Evolutionary conservation across 2,113 vertebrate genomes (phyloP).

Genomic region (Anhinga anhinga): DNA sequence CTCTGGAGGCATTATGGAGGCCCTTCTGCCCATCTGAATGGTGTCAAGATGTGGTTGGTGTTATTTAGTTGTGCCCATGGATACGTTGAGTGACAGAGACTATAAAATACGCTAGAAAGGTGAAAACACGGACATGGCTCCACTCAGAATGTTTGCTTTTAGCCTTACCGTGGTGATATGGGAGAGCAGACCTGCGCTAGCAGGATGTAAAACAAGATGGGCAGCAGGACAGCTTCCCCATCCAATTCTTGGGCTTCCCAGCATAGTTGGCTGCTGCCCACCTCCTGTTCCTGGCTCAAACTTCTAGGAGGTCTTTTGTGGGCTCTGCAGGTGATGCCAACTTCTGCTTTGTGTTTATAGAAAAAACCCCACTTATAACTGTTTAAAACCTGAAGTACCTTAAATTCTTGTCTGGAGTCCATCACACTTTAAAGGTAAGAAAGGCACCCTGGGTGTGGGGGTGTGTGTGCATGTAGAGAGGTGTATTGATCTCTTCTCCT

Average conservation of each 20-base stretch:
- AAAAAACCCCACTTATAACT: not conserved
- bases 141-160: not conserved
- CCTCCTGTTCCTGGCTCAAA: not conserved
- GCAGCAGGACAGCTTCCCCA: not conserved
- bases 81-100: not conserved
- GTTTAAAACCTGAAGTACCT: not conserved
- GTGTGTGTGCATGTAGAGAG: not conserved
- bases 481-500: not conserved
- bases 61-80: not conserved
- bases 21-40: not conserved
- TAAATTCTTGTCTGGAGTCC: not conserved
- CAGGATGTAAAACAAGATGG: not conserved
- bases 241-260: not conserved
- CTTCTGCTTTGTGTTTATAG: not conserved
- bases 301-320: not conserved
- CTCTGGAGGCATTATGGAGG: not conserved
- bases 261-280: rapidly evolving
- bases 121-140: not conserved
- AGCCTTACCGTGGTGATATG: not conserved
- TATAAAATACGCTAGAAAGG: not conserved
- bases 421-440: not conserved
- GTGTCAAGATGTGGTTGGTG: not conserved
- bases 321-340: not conserved
- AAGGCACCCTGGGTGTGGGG: not conserved
- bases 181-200: not conserved